Conservation (phyloP, 2,888 invertebrate genomes). For the Drosophila borborema region DNA sequence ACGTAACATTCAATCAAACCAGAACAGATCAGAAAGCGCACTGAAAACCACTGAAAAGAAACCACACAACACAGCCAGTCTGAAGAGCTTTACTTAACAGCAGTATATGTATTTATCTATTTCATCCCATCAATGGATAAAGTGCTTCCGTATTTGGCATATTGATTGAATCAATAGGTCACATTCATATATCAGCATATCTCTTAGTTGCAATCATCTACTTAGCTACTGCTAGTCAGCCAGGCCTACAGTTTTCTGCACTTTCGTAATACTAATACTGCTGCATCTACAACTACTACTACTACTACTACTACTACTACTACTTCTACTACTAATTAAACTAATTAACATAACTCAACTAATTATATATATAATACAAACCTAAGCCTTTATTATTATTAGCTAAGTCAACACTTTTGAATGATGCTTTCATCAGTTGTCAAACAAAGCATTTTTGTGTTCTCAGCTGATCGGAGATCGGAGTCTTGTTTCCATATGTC, state of each 20-base stretch:
- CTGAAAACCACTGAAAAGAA: conserved; percentile 13
- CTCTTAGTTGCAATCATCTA: conserved; percentile 9
- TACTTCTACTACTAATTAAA: not conserved
- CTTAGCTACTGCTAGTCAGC: conserved; percentile 19
- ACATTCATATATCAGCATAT: conserved; percentile 5
- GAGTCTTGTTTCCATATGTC: conserved; percentile 32
- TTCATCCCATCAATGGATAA: not conserved
- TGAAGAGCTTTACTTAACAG: not conserved
- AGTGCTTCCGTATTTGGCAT: not conserved
- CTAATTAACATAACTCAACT: conserved; percentile 34
- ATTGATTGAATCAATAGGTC: not conserved
- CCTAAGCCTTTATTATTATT: conserved; percentile 15
- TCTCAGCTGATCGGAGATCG: conserved; percentile 33
- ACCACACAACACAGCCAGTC: not conserved
- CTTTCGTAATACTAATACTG: conserved; percentile 40
- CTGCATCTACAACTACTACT: conserved; percentile 24
- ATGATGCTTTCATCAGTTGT: conserved; percentile 41
- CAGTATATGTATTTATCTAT: not conserved
- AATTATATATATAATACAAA: conserved; percentile 12
- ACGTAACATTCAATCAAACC: conserved; percentile 44
- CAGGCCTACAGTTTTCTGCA: conserved; percentile 53
- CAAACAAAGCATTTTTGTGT: conserved; percentile 22
- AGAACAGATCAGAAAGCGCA: conserved; percentile 53
- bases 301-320: conserved; percentile 32
- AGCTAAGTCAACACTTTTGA: not conserved